Conservation (phyloP, 2,113 vertebrate species). For the Myodes glareolus region DNA sequence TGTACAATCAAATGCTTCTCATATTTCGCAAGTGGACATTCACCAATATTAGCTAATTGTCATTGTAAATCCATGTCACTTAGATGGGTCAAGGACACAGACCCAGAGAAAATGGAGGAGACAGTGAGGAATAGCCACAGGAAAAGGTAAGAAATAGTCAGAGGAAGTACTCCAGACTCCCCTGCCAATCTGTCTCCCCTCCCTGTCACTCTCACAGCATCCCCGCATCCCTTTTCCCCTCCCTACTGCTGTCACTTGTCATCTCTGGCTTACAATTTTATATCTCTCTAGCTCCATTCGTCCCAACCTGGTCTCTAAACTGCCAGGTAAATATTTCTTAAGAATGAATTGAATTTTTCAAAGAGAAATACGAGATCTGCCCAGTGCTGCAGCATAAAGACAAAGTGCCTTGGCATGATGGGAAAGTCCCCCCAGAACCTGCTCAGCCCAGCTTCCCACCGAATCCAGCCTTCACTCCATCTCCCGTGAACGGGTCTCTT, state of each 20-base stretch:
- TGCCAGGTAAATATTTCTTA: neutral
- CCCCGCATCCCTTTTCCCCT: no score
- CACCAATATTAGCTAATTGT: neutral
- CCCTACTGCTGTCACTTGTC: neutral
- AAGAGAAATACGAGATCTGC: neutral
- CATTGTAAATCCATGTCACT: neutral
- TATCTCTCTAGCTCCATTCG: neutral
- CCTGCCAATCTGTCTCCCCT: accelerated
- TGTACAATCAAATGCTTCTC: neutral
- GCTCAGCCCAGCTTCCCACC: accelerated
- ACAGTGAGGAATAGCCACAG: neutral
- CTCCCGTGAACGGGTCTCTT: neutral
- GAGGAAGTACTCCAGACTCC: neutral
- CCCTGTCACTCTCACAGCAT: neutral
- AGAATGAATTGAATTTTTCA: neutral
- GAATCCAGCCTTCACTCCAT: accelerated
- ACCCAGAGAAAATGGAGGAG: neutral
- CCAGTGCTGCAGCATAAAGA: neutral
- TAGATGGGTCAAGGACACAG: neutral
- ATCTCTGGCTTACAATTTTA: neutral
- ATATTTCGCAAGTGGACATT: neutral
- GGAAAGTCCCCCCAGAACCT: neutral
- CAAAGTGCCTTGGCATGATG: neutral
- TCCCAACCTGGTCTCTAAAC: neutral
- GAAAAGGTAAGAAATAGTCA: neutral